Evolutionary conservation across 2,113 vertebrate species (phyloP), one percentile per base, ranked within the genome.

Genomic region (Grammomys surdaster): DNA sequence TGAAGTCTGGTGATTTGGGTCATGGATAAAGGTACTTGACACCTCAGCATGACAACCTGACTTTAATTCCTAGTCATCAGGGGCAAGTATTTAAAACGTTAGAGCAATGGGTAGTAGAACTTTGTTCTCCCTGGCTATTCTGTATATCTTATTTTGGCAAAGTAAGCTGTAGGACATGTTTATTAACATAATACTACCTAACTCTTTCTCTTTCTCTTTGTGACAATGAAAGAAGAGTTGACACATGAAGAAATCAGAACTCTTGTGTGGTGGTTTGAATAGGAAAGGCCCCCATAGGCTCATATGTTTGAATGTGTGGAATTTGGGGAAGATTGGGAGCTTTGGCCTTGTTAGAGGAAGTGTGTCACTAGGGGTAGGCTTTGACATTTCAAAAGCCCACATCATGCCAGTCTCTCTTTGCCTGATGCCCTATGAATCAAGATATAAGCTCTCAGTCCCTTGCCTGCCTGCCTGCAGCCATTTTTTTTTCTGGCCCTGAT

Each of bases 161-260:
- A 94, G 28, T 89, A 73, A 90, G 60, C 8, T 48, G 40, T 56
- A 75, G 28, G 51, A 0, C 5, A 95, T 72, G 31, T 89, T 91
- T 93, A 58, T 88, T 92, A 85, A 69, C 16, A 77, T 87, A 80
- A 88, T 75, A n/a, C 28, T 88, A 1, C 67, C 8, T 94, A 3
- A 13, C 46, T 80, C 31, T 58, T 17, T 93, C 31, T 80, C 1
- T 54, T 75, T 95, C 73, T 95, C 33, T 67, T 91, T 63, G 20
- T 93, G 54, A 92, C 89, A 5, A 65, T 76, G 78, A 90, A 96
- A 84, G 36, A 89, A 90, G 84, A 65, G n/a, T 20, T 70, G 36
- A 22, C 40, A 56, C 3, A 40, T 93, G 58, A 91, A 60, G 72
- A 94, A 93, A 82, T 72, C 5, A 78, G 70, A 65, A 54, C 77